phyloP scores from a whole-genome alignment of 1,140 invertebrate genomes.

The Anagrus nilaparvatae region DNA sequence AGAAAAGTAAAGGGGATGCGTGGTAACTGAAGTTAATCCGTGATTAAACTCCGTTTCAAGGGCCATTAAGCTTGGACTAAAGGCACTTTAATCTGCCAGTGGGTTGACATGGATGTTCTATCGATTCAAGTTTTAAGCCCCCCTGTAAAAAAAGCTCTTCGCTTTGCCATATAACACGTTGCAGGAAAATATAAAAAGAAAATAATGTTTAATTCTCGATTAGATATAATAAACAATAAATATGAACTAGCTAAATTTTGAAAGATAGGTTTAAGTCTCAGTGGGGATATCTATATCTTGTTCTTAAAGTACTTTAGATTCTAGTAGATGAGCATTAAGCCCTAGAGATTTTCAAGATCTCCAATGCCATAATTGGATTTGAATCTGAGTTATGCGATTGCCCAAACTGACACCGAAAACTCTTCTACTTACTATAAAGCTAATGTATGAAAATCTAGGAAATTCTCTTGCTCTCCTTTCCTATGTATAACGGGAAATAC shows the following conservation, averaged over 20 bases:
- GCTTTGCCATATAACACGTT: too few species aligned
- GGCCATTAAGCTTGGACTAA: slow-evolving; percentile 37
- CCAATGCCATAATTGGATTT: slow-evolving; percentile 22
- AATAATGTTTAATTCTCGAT: too few species aligned
- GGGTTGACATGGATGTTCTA: slow-evolving; percentile 31
- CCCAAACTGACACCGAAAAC: slow-evolving; percentile 1
- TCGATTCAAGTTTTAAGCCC: slow-evolving; percentile 35
- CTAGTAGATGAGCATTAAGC: too few species aligned
- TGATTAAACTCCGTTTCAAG: slow-evolving; percentile 36
- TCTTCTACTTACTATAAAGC: too few species aligned
- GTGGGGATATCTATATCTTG: too few species aligned
- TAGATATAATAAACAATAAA: too few species aligned
- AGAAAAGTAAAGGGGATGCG: slow-evolving; percentile 5
- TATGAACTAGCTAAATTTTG: slow-evolving; percentile 21
- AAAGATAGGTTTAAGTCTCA: slow-evolving; percentile 20
- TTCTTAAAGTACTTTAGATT: too few species aligned
- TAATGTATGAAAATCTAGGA: too few species aligned
- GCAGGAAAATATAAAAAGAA: too few species aligned
- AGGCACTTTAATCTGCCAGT: slow-evolving; percentile 32
- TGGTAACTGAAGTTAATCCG: slow-evolving; percentile 32
- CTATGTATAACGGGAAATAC: too few species aligned
- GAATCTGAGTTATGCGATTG: slow-evolving; percentile 18
- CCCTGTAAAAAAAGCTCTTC: too few species aligned
- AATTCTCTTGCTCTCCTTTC: too few species aligned
- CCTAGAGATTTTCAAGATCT: slow-evolving; percentile 14